Conservation (phyloP, 2,888 invertebrate genomes). For the Caprella mutica region DNA sequence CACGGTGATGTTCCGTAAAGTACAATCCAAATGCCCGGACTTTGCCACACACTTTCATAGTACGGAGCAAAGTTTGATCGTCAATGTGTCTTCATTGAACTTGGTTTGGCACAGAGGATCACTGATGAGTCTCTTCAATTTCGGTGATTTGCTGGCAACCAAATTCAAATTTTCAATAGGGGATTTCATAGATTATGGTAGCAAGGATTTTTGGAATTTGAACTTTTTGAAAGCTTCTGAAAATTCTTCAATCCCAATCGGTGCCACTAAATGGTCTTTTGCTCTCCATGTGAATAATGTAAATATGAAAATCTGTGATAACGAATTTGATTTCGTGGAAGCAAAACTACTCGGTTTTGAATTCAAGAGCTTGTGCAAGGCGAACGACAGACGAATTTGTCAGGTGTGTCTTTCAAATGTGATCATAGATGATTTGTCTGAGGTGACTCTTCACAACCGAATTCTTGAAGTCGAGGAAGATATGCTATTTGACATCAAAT, state of each 20-base stretch:
- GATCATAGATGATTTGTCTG: slow-evolving; percentile 58
- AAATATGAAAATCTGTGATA: slow-evolving; percentile 32
- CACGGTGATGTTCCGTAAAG: slow-evolving; percentile 64
- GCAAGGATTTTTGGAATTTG: slow-evolving; percentile 17
- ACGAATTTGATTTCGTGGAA: slow-evolving; percentile 35
- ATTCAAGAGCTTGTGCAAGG: slow-evolving; percentile 52
- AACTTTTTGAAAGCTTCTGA: slow-evolving; percentile 37
- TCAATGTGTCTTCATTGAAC: slow-evolving; percentile 53
- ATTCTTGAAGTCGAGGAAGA: slow-evolving; percentile 49
- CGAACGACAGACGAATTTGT: slow-evolving; percentile 63
- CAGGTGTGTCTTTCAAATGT: slow-evolving; percentile 56
- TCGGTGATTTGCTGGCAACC: slow-evolving; percentile 40
- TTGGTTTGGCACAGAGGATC: slow-evolving; percentile 62
- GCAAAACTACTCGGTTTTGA: slow-evolving; percentile 58
- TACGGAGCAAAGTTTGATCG: slow-evolving; percentile 63
- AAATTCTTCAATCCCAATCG: slow-evolving; percentile 62
- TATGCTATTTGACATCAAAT: slow-evolving; percentile 65
- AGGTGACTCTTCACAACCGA: slow-evolving; percentile 59
- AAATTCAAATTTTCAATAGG: slow-evolving; percentile 36
- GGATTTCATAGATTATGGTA: too few relatives aligned
- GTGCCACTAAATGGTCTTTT: slow-evolving; percentile 46
- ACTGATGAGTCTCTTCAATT: slow-evolving; percentile 56
- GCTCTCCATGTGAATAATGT: slow-evolving; percentile 19
- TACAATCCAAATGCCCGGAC: slow-evolving; percentile 67
- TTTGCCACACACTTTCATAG: slow-evolving; percentile 67